phyloP scores from a whole-genome alignment of 2,797 vertebrate species.

The Eulemur rubriventer region DNA sequence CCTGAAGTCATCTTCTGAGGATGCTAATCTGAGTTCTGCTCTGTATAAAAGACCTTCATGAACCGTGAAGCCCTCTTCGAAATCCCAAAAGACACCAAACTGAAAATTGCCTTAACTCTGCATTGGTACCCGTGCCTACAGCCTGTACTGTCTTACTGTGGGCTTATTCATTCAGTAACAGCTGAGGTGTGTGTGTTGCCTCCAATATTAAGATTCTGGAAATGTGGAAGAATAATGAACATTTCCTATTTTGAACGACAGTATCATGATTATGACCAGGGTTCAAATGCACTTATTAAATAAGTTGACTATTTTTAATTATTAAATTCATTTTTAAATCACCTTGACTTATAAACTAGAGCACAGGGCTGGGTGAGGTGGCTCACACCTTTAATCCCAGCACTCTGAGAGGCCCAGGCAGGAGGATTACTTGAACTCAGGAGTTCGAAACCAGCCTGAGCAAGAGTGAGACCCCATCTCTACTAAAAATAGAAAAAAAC shows the following conservation, averaged over 20 bases:
- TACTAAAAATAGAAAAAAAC: not conserved
- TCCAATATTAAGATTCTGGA: not conserved
- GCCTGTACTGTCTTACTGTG: fast-evolving
- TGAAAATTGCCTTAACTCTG: not conserved
- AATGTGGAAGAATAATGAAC: not conserved
- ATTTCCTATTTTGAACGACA: not conserved
- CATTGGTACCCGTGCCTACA: too few relatives aligned
- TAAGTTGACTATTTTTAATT: not conserved
- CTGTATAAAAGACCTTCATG: not conserved
- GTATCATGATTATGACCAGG: not conserved
- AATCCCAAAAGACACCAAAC: not conserved
- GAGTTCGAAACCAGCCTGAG: not conserved
- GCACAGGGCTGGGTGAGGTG: not conserved
- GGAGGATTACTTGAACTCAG: too few relatives aligned
- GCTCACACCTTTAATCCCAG: not conserved
- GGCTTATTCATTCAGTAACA: not conserved
- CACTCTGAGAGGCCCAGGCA: not conserved
- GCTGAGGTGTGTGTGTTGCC: not conserved
- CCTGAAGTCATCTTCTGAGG: not conserved
- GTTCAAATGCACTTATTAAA: not conserved
- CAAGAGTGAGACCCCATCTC: not conserved
- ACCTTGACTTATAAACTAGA: not conserved
- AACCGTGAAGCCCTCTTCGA: not conserved
- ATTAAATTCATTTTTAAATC: not conserved
- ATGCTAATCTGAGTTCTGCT: not conserved